Evolutionary conservation across 2,113 vertebrate species (phyloP).

Genomic region (Aix galericulata): DNA sequence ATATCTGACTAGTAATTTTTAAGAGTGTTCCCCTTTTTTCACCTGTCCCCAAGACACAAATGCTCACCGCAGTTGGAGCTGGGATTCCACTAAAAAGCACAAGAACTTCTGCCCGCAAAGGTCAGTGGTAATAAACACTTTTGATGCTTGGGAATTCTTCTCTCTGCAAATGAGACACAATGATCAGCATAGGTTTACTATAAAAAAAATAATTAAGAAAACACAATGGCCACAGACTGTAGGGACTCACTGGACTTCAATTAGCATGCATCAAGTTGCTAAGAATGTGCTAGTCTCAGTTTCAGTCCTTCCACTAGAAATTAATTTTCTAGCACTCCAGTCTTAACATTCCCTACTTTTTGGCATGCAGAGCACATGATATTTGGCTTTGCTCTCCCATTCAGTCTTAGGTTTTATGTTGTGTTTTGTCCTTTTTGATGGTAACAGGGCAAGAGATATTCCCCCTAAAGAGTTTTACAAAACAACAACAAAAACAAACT

Average conservation of each 20-base stretch:
- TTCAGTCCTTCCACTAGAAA: not conserved
- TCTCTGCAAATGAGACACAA: slow-evolving; percentile 77
- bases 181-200: not conserved
- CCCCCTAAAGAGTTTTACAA: no score
- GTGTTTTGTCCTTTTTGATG: not conserved
- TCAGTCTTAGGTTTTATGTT: not conserved
- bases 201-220: not conserved
- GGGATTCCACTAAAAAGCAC: slow-evolving; percentile 94
- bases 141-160: slow-evolving; percentile 93
- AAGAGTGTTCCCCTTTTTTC: not conserved
- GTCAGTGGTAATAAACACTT: slow-evolving; percentile 94
- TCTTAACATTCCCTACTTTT: not conserved
- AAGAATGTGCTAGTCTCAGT: not conserved
- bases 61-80: slow-evolving; percentile 91
- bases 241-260: not conserved
- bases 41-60: not conserved
- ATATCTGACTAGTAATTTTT: not conserved
- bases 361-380: no score
- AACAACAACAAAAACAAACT: no score
- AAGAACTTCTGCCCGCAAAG: slow-evolving; percentile 93
- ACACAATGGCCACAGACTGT: not conserved
- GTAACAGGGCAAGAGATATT: not conserved
- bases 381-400: not conserved
- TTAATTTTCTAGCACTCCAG: not conserved
- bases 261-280: not conserved